Evolutionary conservation across 2,888 invertebrate species (phyloP).

Genomic region (Tenthredo mesomela): DNA sequence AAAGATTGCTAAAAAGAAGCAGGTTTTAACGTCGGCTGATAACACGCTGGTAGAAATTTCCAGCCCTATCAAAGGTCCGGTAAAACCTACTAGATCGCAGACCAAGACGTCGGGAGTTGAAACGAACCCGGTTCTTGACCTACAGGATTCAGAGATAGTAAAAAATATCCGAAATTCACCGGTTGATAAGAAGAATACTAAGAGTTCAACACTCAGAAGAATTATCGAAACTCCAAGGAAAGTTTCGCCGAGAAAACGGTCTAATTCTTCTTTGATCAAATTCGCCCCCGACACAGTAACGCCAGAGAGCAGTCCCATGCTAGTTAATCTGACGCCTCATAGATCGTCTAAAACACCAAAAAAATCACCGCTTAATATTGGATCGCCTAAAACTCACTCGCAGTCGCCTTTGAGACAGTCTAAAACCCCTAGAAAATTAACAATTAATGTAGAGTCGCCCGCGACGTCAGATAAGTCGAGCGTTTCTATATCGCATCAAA

Average conservation of each 20-base stretch:
- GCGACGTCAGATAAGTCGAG: slow-evolving; percentile 58
- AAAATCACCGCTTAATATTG: slow-evolving; percentile 66
- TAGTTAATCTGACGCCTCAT: slow-evolving; percentile 64
- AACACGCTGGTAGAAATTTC: background rate
- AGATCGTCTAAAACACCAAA: slow-evolving; percentile 67
- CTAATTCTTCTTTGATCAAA: slow-evolving; percentile 36
- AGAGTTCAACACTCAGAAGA: background rate
- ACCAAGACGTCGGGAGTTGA: background rate
- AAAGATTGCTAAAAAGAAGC: background rate
- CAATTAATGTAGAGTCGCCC: slow-evolving; percentile 60
- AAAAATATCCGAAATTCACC: background rate
- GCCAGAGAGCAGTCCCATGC: slow-evolving; percentile 68
- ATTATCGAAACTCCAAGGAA: slow-evolving; percentile 53
- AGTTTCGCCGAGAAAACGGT: slow-evolving; percentile 37
- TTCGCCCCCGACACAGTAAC: slow-evolving; percentile 58
- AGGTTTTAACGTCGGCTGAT: background rate
- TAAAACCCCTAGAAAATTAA: slow-evolving; percentile 67
- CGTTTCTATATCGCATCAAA: slow-evolving; percentile 48
- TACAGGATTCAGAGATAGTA: background rate
- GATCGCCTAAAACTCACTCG: slow-evolving; percentile 67
- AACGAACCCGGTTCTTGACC: background rate
- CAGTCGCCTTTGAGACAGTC: slow-evolving; percentile 58
- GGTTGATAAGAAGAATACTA: background rate
- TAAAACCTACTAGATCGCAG: slow-evolving; percentile 1
- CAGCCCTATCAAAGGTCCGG: background rate